Evolutionary conservation across 2,888 invertebrate species (phyloP), one percentile per base, ranked within the genome.

Genomic region (Plagodis pulveraria): DNA sequence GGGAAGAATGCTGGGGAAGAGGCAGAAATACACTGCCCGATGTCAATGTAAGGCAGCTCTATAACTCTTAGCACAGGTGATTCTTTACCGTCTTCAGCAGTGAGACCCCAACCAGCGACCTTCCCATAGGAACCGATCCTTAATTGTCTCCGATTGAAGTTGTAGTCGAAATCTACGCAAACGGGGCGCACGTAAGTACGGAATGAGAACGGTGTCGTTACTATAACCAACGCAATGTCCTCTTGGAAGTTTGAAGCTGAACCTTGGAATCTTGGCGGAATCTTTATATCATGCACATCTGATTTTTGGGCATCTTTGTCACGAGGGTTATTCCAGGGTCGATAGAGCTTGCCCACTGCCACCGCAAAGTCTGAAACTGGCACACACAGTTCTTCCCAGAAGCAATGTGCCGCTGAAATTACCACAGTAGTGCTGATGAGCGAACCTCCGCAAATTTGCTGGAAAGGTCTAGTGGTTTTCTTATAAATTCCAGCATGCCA

Each of bases 401-500:
- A 57, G 35, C 60, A 60, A 45, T 60, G 60, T 10, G 48, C 60
- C 5, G 60, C 85, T 44, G 85, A 81, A 61, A 87, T 74, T 4
- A 84, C 75, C 2, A 77, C 69, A 0, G 62, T 75, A 7, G 67
- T 74, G 50, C 75, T 84, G 53, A 94, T 85, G 2, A 94, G 74
- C 0, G 92, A 90, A 0, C 94, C 94, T 0, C 94, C 94, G 59
- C 94, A 94, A 63, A 93, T 91, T 64, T 91, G 91, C 56, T 62
- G 82, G 83, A 87, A 90, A 0, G 83, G 74, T 0, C 69, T 78
- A n/a, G 77, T 72, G 8, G 80, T 77, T 62, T 84, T 85, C 6
- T 78, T 75, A 70, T 93, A 94, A 6, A 94, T 80, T 0, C 91
- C 92, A 0, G 89, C 89, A 66, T 94, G 94, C 94, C 94, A 94